Evolutionary conservation across 2,113 vertebrate genomes (phyloP), one percentile per base, ranked within the genome.

Genomic region (Pachypanchax playfairii): DNA sequence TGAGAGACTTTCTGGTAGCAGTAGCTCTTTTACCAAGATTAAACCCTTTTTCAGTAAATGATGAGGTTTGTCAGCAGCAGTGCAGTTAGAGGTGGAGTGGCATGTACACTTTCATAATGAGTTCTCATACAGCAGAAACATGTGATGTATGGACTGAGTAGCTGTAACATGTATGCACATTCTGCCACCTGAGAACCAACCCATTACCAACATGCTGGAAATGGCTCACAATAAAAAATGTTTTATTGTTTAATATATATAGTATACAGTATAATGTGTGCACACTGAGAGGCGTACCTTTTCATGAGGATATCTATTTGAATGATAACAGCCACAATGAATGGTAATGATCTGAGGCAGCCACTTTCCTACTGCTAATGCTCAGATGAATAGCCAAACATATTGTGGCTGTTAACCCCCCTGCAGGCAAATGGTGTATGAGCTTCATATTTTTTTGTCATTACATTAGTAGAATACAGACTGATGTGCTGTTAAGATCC

Each of bases 151-250:
- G 70, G 48, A 51, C 28, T 22, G 50, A 48, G 52, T 62, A 56
- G 25, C 52, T 62, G 21, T 20, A 66, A 66, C 65, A 63, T 48
- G 56, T 63, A 82, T 78, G 71, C 50, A 79, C 70, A 85, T 85
- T 41, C 9, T 3, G 12, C 11, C 4, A n/a, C 38, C 47, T 18
- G 12, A 44, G 52, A 49, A 53, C 47, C 33, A 36, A 42, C 57
- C 33, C 26, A 21, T 73, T 24, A 43, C 12, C 29, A 57, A 71
- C 9, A 42, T 13, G 17, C 10, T 28, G n/a, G 49, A 43, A 65
- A 51, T 28, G 38, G 58, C 57, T 60, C 36, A 41, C 64, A 62
- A 69, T 65, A 25, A 43, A 65, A 57, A 44, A 65, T 29, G 12
- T 57, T 25, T 49, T 18, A 49, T 36, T 71, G 53, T 39, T 44